Evolutionary conservation across 2,113 vertebrate species (phyloP), one percentile per base, ranked within the genome.

Genomic region (Paedocypris sp.): DNA sequence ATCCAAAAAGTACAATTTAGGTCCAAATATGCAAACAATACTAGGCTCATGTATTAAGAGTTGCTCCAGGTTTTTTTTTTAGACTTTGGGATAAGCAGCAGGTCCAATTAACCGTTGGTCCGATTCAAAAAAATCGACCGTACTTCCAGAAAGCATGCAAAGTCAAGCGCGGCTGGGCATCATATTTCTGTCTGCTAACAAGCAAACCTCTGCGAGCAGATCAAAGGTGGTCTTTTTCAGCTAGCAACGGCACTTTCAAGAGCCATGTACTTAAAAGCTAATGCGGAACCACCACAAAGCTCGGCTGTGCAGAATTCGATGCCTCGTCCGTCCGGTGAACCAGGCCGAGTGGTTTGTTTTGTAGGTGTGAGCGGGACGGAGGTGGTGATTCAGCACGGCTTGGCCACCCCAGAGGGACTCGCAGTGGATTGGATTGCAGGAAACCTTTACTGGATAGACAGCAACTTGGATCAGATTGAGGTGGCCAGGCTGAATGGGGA

Each of bases 361-460:
- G 6, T 66, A 99, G 95, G 93, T 67, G 93, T 99, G 56, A 89
- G 83, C 16, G 89, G 88, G 32, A 85, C 94, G 9, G 95, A 99
- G 70, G 90, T 97, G 26, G 90, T 99, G 3, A 91, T 99, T 31
- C 91, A 98, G 22, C 94, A 98, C 4, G 95, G 95, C 2, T 72
- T 99, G 75, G 95, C 94, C 33, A 99, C 95, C 4, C 95, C 95
- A 4, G 95, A 99, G 77, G 95, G 95, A 23, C 79, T 99, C 60
- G 93, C 95, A 1, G 90, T 99, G 10, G 95, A 99, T 62, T 99
- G 95, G 95, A 92, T 99, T 64, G 93, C 93, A 15, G 91, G 87
- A 56, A 97, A 97, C 73, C 88, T 99, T 13, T 99, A 99, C 75
- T 99, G 95, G 95, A 96, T 99, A 64, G 95, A 99, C 80, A 98